Evolutionary conservation across 2,113 vertebrate genomes (phyloP).

Genomic region (Picathartes gymnocephalus): DNA sequence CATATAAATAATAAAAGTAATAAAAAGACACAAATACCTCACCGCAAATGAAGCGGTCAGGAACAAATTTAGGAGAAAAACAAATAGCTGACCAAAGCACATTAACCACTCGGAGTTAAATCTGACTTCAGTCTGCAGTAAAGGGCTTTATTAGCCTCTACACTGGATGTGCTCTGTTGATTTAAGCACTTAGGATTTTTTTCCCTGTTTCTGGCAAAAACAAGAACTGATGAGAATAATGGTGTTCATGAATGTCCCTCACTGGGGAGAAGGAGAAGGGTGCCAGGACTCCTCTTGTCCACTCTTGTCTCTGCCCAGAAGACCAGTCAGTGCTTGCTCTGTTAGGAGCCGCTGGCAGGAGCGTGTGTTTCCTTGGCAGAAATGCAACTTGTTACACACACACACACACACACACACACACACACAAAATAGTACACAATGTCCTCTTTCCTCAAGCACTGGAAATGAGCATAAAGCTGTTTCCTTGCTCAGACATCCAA

Average conservation of each 20-base stretch:
- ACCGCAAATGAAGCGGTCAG: neutral
- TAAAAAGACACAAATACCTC: slow-evolving; percentile 40
- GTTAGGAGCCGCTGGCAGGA: neutral
- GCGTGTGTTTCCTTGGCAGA: neutral
- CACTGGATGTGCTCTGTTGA: neutral
- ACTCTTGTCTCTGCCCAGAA: neutral
- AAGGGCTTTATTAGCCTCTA: neutral
- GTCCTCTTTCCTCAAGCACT: neutral
- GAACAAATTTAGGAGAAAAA: slow-evolving; percentile 36
- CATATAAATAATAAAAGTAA: slow-evolving; percentile 44
- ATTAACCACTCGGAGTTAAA: neutral
- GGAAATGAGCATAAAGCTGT: neutral
- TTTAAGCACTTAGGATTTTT: neutral
- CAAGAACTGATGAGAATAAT: neutral
- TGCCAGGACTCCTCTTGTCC: neutral
- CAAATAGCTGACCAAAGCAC: slow-evolving; percentile 24
- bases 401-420: neutral
- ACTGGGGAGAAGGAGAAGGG: neutral
- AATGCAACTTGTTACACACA: neutral
- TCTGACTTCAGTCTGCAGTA: neutral
- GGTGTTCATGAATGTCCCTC: accelerated
- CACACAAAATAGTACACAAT: neutral
- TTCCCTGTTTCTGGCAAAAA: neutral
- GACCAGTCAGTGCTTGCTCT: neutral
- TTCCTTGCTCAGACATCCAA: neutral